phyloP scores from a whole-genome alignment of 2,888 invertebrate genomes.

The Lithophane leautieri region DNA sequence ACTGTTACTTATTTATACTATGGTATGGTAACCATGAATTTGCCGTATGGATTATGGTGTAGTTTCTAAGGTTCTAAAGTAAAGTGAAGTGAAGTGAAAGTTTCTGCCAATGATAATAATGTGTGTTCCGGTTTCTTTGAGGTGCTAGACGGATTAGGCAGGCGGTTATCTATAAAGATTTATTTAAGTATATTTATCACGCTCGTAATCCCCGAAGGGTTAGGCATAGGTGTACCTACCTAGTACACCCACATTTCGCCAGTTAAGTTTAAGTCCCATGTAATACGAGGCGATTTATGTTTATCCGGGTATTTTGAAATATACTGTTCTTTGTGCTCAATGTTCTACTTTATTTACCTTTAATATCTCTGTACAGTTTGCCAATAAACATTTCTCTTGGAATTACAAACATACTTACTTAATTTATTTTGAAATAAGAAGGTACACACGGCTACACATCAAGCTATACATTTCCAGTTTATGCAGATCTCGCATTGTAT shows the following conservation, averaged over 20 bases:
- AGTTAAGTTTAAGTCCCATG: too few relatives aligned
- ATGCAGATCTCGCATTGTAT: too few relatives aligned
- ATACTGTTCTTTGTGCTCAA: neutral
- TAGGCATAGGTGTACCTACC: too few relatives aligned
- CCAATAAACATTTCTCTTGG: constrained; percentile 26
- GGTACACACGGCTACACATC: too few relatives aligned
- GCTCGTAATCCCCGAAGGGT: too few relatives aligned
- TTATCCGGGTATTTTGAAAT: constrained; percentile 11
- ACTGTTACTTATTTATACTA: too few relatives aligned
- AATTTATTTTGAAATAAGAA: constrained; percentile 23
- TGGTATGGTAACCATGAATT: constrained; percentile 13
- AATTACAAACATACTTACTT: constrained; percentile 16
- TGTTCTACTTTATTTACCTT: constrained; percentile 4
- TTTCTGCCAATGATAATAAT: constrained; percentile 13
- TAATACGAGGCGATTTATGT: neutral
- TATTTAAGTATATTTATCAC: neutral
- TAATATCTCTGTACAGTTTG: constrained; percentile 2
- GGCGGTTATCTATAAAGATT: neutral
- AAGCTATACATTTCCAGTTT: too few relatives aligned
- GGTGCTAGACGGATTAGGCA: neutral
- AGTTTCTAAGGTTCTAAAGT: neutral
- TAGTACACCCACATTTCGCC: too few relatives aligned
- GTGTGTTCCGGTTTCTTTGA: neutral
- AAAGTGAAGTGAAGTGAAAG: neutral
- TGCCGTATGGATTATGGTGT: neutral